These are phyloP conservation scores for Dusona sp. DNA, from an alignment of 2,888 invertebrate genomes.

Conservation along the genomic window DNA sequence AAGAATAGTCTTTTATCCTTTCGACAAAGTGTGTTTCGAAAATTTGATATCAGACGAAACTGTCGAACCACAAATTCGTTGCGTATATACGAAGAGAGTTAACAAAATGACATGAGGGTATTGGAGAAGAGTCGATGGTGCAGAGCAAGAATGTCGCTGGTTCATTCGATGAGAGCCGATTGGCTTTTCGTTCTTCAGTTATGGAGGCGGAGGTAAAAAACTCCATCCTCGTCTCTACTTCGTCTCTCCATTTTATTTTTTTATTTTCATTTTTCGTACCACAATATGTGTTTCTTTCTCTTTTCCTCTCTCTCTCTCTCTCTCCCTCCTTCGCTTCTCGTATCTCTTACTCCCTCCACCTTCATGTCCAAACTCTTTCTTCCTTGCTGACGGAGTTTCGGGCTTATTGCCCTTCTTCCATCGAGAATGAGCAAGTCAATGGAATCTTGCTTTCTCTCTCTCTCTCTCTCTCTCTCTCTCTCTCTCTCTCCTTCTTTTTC, in stretches of 20 bases:
- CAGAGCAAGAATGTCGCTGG: constrained; percentile 66
- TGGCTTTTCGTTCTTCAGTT: constrained; percentile 32
- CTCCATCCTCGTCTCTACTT: constrained; percentile 55
- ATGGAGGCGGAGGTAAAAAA: constrained; percentile 48
- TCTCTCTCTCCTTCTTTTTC: background rate
- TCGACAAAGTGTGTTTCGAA: constrained; percentile 29
- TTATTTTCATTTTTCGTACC: constrained; percentile 36
- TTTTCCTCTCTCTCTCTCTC: constrained; percentile 33
- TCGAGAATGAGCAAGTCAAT: constrained; percentile 40
- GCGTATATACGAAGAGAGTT: constrained; percentile 28
- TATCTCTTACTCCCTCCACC: constrained; percentile 38
- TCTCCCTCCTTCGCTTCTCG: background rate
- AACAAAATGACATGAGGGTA: constrained; percentile 48
- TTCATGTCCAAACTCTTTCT: constrained; percentile 37
- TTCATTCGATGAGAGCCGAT: constrained; percentile 51
- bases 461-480: constrained; percentile 21
- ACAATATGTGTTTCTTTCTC: constrained; percentile 36
- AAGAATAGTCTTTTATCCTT: constrained; percentile 53
- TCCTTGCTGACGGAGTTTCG: constrained; percentile 24
- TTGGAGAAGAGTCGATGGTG: constrained; percentile 66
- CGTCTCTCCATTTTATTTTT: constrained; percentile 14
- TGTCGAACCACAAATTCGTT: constrained; percentile 73
- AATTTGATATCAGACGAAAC: constrained; percentile 76
- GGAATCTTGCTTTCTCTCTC: background rate
- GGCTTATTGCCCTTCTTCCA: constrained; percentile 59